Evolutionary conservation across 2,888 invertebrate genomes (phyloP), one percentile per base, ranked within the genome.

Genomic region (Aricia artaxerxes): DNA sequence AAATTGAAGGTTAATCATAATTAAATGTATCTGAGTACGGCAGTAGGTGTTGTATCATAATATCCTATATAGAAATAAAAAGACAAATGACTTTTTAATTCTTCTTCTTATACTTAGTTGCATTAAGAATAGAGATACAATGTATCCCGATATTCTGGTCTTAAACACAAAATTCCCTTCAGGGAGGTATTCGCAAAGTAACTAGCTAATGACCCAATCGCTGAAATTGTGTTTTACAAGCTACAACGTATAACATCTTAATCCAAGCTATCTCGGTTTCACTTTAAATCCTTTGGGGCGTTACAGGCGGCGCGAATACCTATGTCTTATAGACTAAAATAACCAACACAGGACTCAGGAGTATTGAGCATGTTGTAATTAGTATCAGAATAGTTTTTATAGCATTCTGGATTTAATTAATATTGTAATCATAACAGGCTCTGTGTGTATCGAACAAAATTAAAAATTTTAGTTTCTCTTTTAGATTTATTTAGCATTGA

Each of bases 231-330:
- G 69, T 35, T 69, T 69, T 69, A 69, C 69, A 69, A 64, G 64
- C 64, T 64, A 35, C 69, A 35, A 69, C 69, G 69, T 35, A 13
- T 69, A 69, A 35, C 69, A 69, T 69, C 69, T 35, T 69, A 35
- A 69, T 69, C 69, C 69, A 31, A 64, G 64, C 69, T 35, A 69
- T 69, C 35, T 69, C 69, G 69, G 69, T 69, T 69, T 69, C 69
- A 69, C 35, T 69, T 69, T 13, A 69, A 69, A 69, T 35, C 69
- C 69, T 69, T 69, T 69, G 69, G 69, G 69, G 35, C 35, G 1
- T 69, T 69, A 69, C 69, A 35, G 69, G 69, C 24, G 35, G 69
- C 13, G 69, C 35, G 35, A 69, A 69, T 35, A 24, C 24, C 24
- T 24, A 24, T 24, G 24, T 24, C 24, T 24, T 24, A 69, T 1